Evolutionary conservation across 2,113 vertebrate species (phyloP), one percentile per base, ranked within the genome.

Genomic region (Myotis yumanensis): DNA sequence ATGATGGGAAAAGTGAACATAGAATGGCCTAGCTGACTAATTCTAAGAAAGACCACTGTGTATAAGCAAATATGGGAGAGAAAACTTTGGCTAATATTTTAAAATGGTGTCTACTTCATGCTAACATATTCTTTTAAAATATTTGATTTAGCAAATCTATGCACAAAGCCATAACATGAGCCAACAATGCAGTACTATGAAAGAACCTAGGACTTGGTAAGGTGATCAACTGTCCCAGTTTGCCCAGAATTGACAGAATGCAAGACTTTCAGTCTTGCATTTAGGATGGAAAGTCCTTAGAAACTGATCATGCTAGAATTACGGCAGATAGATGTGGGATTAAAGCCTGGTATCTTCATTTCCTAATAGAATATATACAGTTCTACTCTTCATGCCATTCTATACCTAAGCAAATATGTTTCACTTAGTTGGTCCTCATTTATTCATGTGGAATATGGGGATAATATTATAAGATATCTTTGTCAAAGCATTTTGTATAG

Each of bases 381-480:
- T 64, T 79, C 35, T 73, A 2, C 7, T 46, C 73, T 73, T 92
- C 11, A 12, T 57, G 9, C 8, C 20, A 86, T 32, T 90, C 14
- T 28, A 40, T 80, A 80, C 11, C 5, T 18, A 92, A 35, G 54
- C 12, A 91, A 87, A 69, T 22, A 52, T 8, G 18, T 15, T 46
- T 94, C 46, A 68, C 7, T 2, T 75, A 43, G 84, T 62, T n/a
- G 30, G 54, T 89, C 11, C 48, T 95, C 18, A 48, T 46, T 64
- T 93, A 73, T 75, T 94, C n/a, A 86, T 28, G 62, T 80, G 43
- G 37, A 90, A 90, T 91, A 88, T 92, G 68, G 73, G 22, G 57
- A 73, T 73, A 83, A 46, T 82, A 69, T 68, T 75, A 48, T 32
- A 90, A 75, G 6, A 3, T 30, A 22, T 10, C 8, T 62, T 69